Evolutionary conservation across 2,113 vertebrate species (phyloP), one percentile per base, ranked within the genome.

Genomic region (Ammodytes dubius): DNA sequence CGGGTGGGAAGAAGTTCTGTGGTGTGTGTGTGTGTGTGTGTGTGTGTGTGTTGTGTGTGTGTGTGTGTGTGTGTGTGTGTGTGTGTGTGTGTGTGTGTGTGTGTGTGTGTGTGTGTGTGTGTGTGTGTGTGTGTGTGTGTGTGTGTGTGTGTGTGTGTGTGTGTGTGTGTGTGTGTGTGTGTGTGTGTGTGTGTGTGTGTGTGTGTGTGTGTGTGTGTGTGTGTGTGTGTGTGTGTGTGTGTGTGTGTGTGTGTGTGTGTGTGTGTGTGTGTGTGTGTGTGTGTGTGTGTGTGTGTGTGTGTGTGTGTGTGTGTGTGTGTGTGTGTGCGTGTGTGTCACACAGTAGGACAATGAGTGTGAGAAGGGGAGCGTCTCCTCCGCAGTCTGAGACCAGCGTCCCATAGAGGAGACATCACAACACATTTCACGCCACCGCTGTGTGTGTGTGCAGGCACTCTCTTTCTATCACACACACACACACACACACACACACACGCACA

Each of bases 401-500:
- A 90, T 87, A 88, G 86, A 81, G 80, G 76, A 87, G 70, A 91
- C 87, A 89, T 93, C 93, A 92, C 82, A 92, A 91, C 91, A 79
- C 80, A 93, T 94, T 94, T 91, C 93, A 94, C 87, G 90, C 89
- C 82, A 53, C 68, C 61, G 74, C 73, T 79, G 54, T 80, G 45
- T 68, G 52, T 46, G 73, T 39, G 59, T 53, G 15, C 5, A 47
- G 77, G 58, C 52, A 8, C 60, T 42, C 46, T 39, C 61, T 50
- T 60, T 42, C 46, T 39, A 57, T 50, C 42, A 11, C 15, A 2
- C 11, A n/a, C 54, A 19, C 52, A 50, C 63, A 35, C 46, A 8
- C 50, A 40, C 54, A n/a, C 68, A 45, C 45, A 12, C 74, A 73
- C 60, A 52, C 54, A 58, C 27, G 47, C n/a, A 53, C 27, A 46